A percentile compares a stretch with the other conserved stretches of the same genome.
These are phyloP conservation scores for Lagenorhynchus albirostris DNA, from an alignment of 2,113 vertebrate species.

Conservation along the genomic window DNA sequence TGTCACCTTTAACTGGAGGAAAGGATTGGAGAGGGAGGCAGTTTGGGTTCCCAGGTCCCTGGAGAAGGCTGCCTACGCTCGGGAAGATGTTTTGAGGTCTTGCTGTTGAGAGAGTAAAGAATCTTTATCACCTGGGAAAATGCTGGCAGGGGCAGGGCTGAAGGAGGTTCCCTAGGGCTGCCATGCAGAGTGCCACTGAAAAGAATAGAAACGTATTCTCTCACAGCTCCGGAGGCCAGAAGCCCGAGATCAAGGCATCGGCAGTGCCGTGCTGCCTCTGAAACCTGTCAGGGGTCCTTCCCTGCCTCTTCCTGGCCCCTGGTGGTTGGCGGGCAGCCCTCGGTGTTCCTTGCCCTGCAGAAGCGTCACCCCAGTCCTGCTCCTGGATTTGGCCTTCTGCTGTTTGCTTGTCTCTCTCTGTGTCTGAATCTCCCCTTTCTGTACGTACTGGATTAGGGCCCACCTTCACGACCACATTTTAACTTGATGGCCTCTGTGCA, in stretches of 20 bases:
- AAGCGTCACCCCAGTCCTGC: accelerated
- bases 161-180: neutral
- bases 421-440: neutral
- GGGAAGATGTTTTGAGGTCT: neutral
- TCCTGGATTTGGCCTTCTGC: accelerated
- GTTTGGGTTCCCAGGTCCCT: neutral
- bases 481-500: neutral
- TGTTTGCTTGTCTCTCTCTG: accelerated
- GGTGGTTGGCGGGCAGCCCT: neutral
- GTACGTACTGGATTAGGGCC: neutral
- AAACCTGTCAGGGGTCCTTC: neutral
- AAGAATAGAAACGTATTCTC: neutral
- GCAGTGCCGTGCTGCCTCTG: neutral
- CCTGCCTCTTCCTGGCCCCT: neutral
- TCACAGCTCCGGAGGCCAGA: too few species aligned
- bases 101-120: neutral
- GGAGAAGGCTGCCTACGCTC: neutral
- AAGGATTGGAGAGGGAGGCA: neutral
- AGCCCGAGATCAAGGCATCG: neutral
- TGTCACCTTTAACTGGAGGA: neutral
- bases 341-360: neutral
- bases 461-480: neutral
- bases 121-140: neutral
- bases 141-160: neutral
- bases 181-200: accelerated